These are phyloP conservation scores for Hyalella azteca DNA, from an alignment of 2,888 invertebrate genomes.

Conservation along the genomic window DNA sequence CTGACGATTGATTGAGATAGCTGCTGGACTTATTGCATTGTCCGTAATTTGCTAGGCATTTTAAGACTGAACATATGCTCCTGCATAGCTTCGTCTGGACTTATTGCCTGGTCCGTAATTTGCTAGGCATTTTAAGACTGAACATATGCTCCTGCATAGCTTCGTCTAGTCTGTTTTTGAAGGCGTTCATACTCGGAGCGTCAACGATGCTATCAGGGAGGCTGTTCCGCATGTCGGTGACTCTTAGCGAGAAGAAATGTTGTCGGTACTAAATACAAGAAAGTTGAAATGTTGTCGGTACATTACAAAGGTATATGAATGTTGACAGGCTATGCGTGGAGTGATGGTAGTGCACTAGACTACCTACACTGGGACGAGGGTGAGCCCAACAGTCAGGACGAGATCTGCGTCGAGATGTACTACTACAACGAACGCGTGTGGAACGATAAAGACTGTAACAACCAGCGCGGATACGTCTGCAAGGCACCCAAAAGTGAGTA, in stretches of 20 bases:
- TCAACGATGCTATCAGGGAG: neutral
- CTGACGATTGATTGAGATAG: too few relatives aligned
- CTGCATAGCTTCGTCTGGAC: too few relatives aligned
- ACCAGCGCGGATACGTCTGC: constrained; percentile 25
- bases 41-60: too few relatives aligned
- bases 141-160: neutral
- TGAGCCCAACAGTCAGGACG: constrained; percentile 4
- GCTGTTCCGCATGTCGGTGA: too few relatives aligned
- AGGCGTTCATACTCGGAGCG: neutral
- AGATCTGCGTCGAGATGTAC: constrained; percentile 39
- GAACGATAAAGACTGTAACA: constrained; percentile 38
- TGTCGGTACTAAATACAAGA: neutral
- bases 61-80: too few relatives aligned
- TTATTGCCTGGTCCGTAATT: too few relatives aligned
- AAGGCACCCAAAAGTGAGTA: constrained; percentile 35
- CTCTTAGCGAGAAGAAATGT: neutral
- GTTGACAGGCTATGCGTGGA: neutral
- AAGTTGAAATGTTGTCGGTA: neutral
- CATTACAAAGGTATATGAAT: neutral
- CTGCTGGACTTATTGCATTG: too few relatives aligned
- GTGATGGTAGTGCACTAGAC: constrained; percentile 11
- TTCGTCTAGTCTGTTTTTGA: neutral
- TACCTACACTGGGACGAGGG: constrained; percentile 4
- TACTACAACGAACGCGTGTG: constrained; percentile 24
- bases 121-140: too few relatives aligned